Conservation (phyloP, 2,113 vertebrate genomes). For the Prunella himalayana region DNA sequence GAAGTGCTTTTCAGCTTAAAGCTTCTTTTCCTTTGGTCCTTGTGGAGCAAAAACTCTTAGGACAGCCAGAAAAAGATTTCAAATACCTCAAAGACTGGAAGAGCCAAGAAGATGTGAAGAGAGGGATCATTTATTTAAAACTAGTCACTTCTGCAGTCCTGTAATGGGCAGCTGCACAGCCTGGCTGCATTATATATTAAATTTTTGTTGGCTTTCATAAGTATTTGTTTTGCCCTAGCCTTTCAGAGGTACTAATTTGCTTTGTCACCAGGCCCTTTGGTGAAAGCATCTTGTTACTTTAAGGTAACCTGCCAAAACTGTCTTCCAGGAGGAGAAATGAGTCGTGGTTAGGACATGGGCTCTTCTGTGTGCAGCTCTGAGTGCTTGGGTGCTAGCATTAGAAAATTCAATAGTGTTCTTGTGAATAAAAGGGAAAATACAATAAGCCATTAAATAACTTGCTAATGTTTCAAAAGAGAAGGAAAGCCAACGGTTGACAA, state of each 20-base stretch:
- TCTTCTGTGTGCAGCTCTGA: neutral
- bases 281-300: neutral
- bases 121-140: neutral
- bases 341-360: neutral
- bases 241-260: neutral
- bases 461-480: neutral
- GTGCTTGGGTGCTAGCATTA: neutral
- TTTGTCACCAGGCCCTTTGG: neutral
- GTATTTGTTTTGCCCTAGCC: neutral
- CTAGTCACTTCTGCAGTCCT: neutral
- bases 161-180: neutral
- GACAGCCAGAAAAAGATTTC: neutral
- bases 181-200: neutral
- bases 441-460: neutral
- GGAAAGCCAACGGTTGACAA: neutral
- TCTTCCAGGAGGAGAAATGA: neutral
- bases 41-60: neutral
- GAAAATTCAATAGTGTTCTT: neutral
- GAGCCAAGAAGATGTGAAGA: neutral
- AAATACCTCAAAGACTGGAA: neutral
- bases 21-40: neutral
- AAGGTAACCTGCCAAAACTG: neutral
- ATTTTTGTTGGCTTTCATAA: neutral
- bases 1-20: neutral
- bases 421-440: neutral